These are phyloP conservation scores for Xiphorhynchus erythropygius DNA, from an alignment of 2,797 vertebrate species.

Conservation along the genomic window DNA sequence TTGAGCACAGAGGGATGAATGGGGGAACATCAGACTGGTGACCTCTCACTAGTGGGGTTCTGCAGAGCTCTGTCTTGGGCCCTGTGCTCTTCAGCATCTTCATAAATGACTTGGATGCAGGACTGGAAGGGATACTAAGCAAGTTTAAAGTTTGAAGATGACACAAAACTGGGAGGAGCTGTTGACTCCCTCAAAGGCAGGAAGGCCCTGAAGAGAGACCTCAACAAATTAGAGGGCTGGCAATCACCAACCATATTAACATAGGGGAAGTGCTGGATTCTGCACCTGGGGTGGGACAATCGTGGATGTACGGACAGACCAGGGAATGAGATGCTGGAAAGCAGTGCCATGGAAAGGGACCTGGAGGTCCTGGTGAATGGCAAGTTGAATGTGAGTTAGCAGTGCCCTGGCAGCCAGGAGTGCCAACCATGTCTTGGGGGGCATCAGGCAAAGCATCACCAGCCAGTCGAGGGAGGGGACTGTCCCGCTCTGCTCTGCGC, in stretches of 20 bases:
- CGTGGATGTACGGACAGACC: not conserved
- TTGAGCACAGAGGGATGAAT: not conserved
- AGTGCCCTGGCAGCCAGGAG: not conserved
- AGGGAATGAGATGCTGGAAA: not conserved
- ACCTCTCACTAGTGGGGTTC: not conserved
- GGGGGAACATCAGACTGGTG: not conserved
- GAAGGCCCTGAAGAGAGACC: not conserved
- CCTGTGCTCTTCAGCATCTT: not conserved
- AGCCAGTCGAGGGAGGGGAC: fast-evolving
- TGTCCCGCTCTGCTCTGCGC: not conserved
- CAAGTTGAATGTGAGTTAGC: not conserved
- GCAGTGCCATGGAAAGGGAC: not conserved
- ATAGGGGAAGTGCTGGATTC: not conserved
- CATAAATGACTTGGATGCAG: not conserved
- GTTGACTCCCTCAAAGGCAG: not conserved
- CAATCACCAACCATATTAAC: not conserved
- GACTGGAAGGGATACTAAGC: not conserved
- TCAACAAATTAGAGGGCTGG: not conserved
- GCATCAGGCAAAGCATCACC: not conserved
- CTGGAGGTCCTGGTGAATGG: not conserved
- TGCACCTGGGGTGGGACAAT: not conserved
- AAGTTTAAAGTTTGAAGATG: not conserved
- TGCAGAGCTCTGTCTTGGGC: not conserved
- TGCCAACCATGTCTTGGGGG: no score
- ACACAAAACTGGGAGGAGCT: not conserved